Percentiles rank a stretch among this genome's conserved stretches.
phyloP scores from a whole-genome alignment of 2,113 vertebrate genomes.

The Genyomyrus donnyi region DNA sequence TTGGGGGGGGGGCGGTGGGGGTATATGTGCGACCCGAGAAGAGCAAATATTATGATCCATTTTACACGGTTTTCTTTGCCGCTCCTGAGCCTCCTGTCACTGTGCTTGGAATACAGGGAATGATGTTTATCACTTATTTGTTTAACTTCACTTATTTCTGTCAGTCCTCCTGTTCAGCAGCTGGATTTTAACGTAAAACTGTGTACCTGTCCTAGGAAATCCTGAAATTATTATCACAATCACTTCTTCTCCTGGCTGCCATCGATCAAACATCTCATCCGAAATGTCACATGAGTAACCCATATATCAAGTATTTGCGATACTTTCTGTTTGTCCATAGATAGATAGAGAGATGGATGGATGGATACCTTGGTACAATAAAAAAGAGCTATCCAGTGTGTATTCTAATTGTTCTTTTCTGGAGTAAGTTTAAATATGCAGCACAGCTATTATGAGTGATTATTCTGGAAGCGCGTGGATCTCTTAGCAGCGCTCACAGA shows the following conservation, averaged over 20 bases:
- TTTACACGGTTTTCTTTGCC: neutral
- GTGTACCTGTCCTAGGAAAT: neutral
- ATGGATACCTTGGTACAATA: neutral
- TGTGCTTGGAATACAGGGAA: neutral
- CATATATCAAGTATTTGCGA: neutral
- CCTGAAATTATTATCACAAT: neutral
- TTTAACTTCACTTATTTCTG: constrained; percentile 1
- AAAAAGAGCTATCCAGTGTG: neutral
- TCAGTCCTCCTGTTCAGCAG: neutral
- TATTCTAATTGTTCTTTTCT: neutral
- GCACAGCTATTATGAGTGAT: neutral
- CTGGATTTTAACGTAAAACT: neutral
- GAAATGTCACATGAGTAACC: neutral
- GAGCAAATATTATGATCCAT: neutral
- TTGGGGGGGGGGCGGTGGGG: neutral
- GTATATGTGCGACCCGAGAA: neutral
- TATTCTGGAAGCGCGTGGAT: neutral
- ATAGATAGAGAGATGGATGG: neutral
- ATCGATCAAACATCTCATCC: neutral
- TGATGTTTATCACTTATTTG: neutral
- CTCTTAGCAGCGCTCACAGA: neutral
- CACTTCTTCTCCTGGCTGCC: neutral
- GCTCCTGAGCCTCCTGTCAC: neutral
- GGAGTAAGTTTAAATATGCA: neutral
- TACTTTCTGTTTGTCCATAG: neutral